Conservation (phyloP, 2,888 invertebrate species). For the Dendrolimus houi region DNA sequence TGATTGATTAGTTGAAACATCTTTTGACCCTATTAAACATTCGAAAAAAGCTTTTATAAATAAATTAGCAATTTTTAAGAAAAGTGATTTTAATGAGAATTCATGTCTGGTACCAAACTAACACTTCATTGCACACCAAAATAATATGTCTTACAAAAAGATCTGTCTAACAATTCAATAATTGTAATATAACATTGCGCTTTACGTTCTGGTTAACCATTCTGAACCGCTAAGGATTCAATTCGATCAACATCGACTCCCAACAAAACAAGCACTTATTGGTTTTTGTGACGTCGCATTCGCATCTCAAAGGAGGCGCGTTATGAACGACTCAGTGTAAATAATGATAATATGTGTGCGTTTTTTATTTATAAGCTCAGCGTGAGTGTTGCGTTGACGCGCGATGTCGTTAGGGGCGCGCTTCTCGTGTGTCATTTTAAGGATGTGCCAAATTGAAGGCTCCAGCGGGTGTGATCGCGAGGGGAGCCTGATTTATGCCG, state of each 20-base stretch:
- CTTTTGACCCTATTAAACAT: too few species aligned
- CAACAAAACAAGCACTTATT: constrained; percentile 1
- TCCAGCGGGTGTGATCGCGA: constrained; percentile 64
- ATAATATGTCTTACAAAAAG: too few species aligned
- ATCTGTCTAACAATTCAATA: too few species aligned
- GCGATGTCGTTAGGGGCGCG: constrained; percentile 61
- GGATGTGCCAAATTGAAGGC: constrained; percentile 77
- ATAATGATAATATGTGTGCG: constrained; percentile 22
- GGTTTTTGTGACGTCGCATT: neutral
- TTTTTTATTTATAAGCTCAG: constrained; percentile 44
- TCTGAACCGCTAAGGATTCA: neutral
- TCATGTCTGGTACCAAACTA: too few species aligned
- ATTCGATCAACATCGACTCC: neutral
- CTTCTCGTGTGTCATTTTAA: constrained; percentile 76
- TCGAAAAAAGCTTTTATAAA: too few species aligned
- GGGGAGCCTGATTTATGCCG: constrained; percentile 72
- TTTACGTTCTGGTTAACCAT: neutral
- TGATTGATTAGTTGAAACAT: too few species aligned
- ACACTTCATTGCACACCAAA: too few species aligned
- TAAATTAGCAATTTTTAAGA: too few species aligned
- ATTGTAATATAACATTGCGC: neutral
- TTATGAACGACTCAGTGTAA: constrained; percentile 1
- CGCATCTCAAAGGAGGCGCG: neutral
- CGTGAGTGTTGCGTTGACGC: constrained; percentile 53
- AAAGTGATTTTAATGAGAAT: too few species aligned